phyloP scores from a whole-genome alignment of 2,888 invertebrate genomes.

The Rhamphomyia laevipes region DNA sequence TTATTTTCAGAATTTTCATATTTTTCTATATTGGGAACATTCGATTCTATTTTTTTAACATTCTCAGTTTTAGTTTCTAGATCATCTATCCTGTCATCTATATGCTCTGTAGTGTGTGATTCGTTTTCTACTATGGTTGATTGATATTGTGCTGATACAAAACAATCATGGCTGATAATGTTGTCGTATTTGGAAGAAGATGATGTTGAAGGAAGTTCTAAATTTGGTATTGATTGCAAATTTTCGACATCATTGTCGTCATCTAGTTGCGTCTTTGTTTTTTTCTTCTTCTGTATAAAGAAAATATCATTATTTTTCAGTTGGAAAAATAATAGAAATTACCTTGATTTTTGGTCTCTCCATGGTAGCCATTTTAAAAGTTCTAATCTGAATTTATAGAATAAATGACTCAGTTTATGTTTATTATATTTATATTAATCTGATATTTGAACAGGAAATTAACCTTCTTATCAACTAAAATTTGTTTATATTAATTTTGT shows the following conservation, averaged over 20 bases:
- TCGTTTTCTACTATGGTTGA: conserved; percentile 16
- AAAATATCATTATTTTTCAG: conserved; percentile 25
- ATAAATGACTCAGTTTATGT: not conserved
- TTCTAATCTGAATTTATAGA: not conserved
- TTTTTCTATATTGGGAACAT: not conserved
- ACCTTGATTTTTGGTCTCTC: conserved; percentile 32
- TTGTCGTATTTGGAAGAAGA: conserved; percentile 14
- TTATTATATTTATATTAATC: too few species aligned
- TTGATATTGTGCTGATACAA: conserved; percentile 15
- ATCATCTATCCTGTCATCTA: conserved; percentile 2
- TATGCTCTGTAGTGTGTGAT: conserved; percentile 8
- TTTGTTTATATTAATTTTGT: too few species aligned
- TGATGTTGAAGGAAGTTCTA: not conserved
- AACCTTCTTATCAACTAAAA: not conserved
- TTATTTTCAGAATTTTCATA: too few species aligned
- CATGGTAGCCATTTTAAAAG: conserved; percentile 31
- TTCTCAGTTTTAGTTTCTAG: not conserved
- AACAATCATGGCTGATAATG: conserved; percentile 16
- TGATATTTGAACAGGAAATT: too few species aligned
- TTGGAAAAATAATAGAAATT: conserved; percentile 11
- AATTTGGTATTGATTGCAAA: too few species aligned
- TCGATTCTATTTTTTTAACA: not conserved
- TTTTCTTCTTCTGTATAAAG: conserved; percentile 11
- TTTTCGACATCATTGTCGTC: conserved; percentile 1
- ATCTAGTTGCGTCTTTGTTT: conserved; percentile 11